Percentiles rank a stretch among this genome's conserved stretches.
Evolutionary conservation across 2,888 invertebrate genomes (phyloP).

Genomic region (Cancer borealis): DNA sequence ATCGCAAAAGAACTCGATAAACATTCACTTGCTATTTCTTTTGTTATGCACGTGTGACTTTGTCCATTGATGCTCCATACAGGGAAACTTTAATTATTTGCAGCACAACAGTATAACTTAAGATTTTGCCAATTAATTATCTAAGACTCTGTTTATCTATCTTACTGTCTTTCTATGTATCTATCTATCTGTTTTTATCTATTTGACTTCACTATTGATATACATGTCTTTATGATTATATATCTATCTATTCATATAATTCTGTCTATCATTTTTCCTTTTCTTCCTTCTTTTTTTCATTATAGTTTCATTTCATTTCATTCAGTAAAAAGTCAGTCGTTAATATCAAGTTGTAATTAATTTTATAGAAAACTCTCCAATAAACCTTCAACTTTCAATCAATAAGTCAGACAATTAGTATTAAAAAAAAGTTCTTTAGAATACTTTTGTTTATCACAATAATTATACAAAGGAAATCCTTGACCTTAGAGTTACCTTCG

Average conservation of each 20-base stretch:
- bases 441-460: not conserved
- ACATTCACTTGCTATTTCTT: too few relatives aligned
- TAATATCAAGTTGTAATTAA: not conserved
- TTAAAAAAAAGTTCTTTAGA: not conserved
- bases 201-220: too few relatives aligned
- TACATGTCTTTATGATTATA: not conserved
- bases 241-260: not conserved
- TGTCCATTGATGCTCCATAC: too few relatives aligned
- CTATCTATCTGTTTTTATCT: too few relatives aligned
- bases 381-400: not conserved
- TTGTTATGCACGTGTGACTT: too few relatives aligned
- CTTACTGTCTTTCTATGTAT: too few relatives aligned
- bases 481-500: not conserved
- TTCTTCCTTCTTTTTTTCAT: not conserved
- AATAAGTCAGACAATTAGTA: not conserved
- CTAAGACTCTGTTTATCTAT: too few relatives aligned
- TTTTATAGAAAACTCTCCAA: not conserved
- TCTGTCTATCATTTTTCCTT: not conserved
- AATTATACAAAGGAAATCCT: not conserved
- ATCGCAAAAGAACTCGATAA: too few relatives aligned
- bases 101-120: too few relatives aligned
- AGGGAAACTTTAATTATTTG: too few relatives aligned
- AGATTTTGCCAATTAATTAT: too few relatives aligned
- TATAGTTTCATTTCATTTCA: not conserved
- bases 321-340: not conserved